Percentiles rank a stretch among this genome's conserved stretches.
These are phyloP conservation scores for Cynaeus angustus DNA, from an alignment of 2,888 invertebrate genomes.

Conservation along the genomic window DNA sequence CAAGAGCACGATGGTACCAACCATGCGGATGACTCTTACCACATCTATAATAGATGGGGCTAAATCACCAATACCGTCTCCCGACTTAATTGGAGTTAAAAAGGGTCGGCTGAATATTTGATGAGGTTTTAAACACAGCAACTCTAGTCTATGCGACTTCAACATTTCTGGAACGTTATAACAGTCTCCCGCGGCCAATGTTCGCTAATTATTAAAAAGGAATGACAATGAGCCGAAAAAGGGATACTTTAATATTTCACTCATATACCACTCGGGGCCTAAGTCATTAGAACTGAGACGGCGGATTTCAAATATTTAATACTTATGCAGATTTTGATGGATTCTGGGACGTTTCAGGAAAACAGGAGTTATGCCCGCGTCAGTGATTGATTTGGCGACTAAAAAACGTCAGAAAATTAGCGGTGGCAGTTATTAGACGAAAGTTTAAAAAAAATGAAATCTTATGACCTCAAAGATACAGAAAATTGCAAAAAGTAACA, in stretches of 20 bases:
- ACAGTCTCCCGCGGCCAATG: constrained; percentile 59
- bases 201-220: constrained; percentile 67
- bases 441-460: too few relatives aligned
- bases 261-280: constrained; percentile 19
- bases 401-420: too few relatives aligned
- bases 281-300: constrained; percentile 45
- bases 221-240: constrained; percentile 65
- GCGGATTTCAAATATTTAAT: constrained; percentile 42
- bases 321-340: constrained; percentile 13
- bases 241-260: constrained; percentile 52
- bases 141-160: constrained; percentile 52
- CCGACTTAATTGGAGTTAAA: constrained; percentile 69
- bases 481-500: too few relatives aligned
- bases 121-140: constrained; percentile 64
- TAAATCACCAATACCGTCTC: constrained; percentile 67
- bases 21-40: constrained; percentile 45
- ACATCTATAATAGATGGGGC: constrained; percentile 58
- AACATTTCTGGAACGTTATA: constrained; percentile 48
- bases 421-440: too few relatives aligned
- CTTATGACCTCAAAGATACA: too few relatives aligned
- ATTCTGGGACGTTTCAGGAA: not conserved
- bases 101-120: constrained; percentile 69
- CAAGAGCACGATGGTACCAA: constrained; percentile 14
- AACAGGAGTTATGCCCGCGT: not conserved
- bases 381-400: not conserved